Conservation (phyloP, 2,888 invertebrate species). For the Azorinus chamasolen region DNA sequence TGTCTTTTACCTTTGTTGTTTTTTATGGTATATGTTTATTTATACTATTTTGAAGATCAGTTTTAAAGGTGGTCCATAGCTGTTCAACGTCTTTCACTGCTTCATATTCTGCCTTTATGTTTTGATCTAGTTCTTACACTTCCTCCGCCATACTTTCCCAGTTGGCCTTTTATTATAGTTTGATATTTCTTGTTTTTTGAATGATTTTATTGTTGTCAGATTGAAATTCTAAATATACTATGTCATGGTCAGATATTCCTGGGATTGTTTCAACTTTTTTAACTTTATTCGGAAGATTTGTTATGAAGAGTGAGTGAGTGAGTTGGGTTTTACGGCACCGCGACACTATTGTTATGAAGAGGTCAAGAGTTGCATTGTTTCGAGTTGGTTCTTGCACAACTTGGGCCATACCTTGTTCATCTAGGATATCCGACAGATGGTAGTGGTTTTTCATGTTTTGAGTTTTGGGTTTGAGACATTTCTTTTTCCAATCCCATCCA, state of each 20-base stretch:
- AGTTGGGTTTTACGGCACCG: no score
- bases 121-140: not conserved
- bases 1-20: no score
- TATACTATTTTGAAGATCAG: no score
- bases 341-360: no score
- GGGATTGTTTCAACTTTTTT: constrained; percentile 18
- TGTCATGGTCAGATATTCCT: constrained; percentile 27
- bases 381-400: constrained; percentile 50
- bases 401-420: constrained; percentile 46
- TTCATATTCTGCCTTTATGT: not conserved
- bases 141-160: constrained; percentile 23
- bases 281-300: constrained; percentile 34
- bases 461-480: no score
- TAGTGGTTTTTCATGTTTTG: no score
- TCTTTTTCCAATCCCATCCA: no score
- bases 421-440: constrained; percentile 3
- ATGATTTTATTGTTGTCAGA: not conserved
- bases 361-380: constrained; percentile 42
- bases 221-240: constrained; percentile 12
- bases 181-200: constrained; percentile 16
- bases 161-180: constrained; percentile 6
- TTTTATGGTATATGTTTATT: no score
- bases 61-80: not conserved
- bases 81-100: not conserved
- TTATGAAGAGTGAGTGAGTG: no score